These are phyloP conservation scores for Nothobranchius kuhntae DNA, from an alignment of 2,113 vertebrate species.

Conservation along the genomic window DNA sequence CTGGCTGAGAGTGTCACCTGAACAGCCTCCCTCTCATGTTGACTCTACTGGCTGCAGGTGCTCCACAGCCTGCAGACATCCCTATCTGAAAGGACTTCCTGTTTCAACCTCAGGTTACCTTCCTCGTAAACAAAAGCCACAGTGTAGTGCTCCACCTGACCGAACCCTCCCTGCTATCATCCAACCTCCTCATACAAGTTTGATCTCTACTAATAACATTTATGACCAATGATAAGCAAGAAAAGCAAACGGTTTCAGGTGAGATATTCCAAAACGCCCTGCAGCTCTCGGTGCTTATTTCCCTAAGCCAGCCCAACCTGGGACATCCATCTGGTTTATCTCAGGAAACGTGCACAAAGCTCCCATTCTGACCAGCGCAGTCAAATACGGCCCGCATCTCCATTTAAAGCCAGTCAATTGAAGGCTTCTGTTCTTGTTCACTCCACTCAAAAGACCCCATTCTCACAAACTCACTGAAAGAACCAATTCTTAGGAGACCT, in stretches of 20 bases:
- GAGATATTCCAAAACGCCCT: constrained; percentile 4
- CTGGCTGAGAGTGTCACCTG: constrained; percentile 2
- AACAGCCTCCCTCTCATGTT: constrained; percentile 30
- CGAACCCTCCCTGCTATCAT: constrained; percentile 42
- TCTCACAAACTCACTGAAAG: constrained; percentile 65
- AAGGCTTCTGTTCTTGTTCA: constrained; percentile 62
- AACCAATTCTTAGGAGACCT: constrained; percentile 52
- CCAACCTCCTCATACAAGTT: constrained; percentile 18
- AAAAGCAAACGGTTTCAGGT: background rate
- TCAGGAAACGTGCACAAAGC: constrained; percentile 63
- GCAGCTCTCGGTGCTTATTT: constrained; percentile 38
- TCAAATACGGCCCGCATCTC: constrained; percentile 57
- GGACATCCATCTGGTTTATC: constrained; percentile 49
- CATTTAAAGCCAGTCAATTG: constrained; percentile 61
- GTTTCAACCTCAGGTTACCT: constrained; percentile 68
- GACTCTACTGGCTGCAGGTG: constrained; percentile 55
- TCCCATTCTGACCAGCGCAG: constrained; percentile 63
- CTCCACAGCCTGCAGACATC: constrained; percentile 47
- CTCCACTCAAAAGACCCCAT: constrained; percentile 64
- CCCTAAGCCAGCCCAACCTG: constrained; percentile 41
- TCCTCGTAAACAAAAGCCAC: constrained; percentile 67
- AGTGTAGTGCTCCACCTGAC: constrained; percentile 54
- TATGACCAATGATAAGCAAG: background rate
- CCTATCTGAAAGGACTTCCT: constrained; percentile 59
- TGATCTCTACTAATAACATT: constrained; percentile 18